These are phyloP conservation scores for Petromus typicus DNA, from an alignment of 2,113 vertebrate genomes.

Conservation along the genomic window DNA sequence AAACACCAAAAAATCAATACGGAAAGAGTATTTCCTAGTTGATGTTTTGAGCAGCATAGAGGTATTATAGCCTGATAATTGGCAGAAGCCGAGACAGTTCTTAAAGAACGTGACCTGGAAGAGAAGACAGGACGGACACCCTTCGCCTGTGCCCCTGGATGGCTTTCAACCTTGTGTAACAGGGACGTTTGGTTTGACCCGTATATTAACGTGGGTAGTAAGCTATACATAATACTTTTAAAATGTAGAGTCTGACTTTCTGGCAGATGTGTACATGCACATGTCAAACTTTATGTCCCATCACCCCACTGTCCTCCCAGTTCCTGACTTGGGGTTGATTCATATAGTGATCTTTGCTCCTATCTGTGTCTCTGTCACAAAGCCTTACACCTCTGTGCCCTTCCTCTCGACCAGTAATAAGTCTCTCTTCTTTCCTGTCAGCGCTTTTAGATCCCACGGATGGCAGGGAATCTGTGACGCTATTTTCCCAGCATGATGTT, in stretches of 20 bases:
- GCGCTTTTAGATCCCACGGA: neutral
- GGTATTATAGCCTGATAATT: neutral
- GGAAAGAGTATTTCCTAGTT: neutral
- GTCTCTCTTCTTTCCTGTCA: neutral
- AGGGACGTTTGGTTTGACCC: neutral
- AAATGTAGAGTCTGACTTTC: neutral
- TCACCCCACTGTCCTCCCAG: neutral
- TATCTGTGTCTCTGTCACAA: neutral
- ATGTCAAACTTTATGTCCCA: neutral
- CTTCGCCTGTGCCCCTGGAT: neutral
- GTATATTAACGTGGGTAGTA: neutral
- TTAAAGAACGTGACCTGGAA: neutral
- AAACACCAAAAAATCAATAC: constrained; percentile 12
- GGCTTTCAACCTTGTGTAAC: neutral
- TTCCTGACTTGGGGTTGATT: neutral
- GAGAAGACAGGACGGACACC: neutral
- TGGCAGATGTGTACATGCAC: neutral
- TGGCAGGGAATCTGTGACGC: neutral
- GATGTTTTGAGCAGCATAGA: neutral
- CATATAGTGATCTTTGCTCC: neutral
- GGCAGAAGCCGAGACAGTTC: neutral
- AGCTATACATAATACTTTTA: neutral
- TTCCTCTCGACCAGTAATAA: neutral
- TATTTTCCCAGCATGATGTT: neutral
- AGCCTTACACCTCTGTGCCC: neutral